phyloP scores from a whole-genome alignment of 2,888 invertebrate genomes.

The Hypsopygia costalis region DNA sequence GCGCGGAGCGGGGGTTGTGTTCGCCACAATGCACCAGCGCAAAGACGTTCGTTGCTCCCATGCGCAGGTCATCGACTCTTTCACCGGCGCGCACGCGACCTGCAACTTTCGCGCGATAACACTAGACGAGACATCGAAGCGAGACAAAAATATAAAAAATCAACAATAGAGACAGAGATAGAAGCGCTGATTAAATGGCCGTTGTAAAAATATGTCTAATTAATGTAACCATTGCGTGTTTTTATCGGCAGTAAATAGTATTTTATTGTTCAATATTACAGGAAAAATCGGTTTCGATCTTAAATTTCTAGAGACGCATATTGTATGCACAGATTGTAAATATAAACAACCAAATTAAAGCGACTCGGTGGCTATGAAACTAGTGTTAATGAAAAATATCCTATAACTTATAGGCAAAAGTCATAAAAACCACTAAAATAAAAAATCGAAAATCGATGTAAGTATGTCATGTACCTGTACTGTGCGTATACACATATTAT shows the following conservation, averaged over 20 bases:
- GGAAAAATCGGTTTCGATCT: neutral
- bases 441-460: too few relatives aligned
- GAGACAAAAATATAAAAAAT: slow-evolving; percentile 22
- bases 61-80: slow-evolving; percentile 73
- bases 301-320: neutral
- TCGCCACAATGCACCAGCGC: slow-evolving; percentile 54
- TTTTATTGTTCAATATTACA: slow-evolving; percentile 13
- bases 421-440: too few relatives aligned
- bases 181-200: slow-evolving; percentile 22
- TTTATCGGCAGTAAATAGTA: slow-evolving; percentile 14
- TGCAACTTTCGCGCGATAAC: slow-evolving; percentile 71
- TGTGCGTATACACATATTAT: too few relatives aligned
- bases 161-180: slow-evolving; percentile 21
- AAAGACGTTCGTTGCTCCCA: slow-evolving; percentile 80
- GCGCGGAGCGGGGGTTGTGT: slow-evolving; percentile 36
- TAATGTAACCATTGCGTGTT: slow-evolving; percentile 30
- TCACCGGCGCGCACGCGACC: slow-evolving; percentile 71
- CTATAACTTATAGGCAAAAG: too few relatives aligned
- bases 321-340: too few relatives aligned
- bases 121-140: slow-evolving; percentile 40
- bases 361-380: too few relatives aligned
- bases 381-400: too few relatives aligned
- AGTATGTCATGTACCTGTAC: too few relatives aligned
- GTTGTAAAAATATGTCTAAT: slow-evolving; percentile 34
- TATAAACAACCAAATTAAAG: too few relatives aligned